Evolutionary conservation across 2,888 invertebrate species (phyloP).

Genomic region (Drosophila birchii): DNA sequence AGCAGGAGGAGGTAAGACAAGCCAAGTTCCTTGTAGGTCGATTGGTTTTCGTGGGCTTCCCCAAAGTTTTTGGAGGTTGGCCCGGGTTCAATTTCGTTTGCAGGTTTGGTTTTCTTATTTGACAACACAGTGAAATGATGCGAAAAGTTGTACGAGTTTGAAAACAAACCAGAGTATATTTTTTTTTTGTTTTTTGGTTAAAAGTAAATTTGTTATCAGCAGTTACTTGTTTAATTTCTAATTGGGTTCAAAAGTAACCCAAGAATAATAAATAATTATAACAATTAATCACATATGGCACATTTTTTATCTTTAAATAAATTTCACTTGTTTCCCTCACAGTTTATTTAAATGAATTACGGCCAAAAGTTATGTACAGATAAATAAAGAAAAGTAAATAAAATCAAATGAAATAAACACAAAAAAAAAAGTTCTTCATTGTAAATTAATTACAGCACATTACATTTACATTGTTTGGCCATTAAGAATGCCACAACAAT

Average conservation of each 20-base stretch:
- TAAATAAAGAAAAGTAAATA: constrained; percentile 11
- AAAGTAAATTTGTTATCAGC: neutral
- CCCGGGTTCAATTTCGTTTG: neutral
- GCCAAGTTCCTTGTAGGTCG: constrained; percentile 32
- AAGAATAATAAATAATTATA: neutral
- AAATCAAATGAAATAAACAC: neutral
- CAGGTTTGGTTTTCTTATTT: constrained; percentile 5
- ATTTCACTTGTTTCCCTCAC: neutral
- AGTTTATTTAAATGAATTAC: constrained; percentile 4
- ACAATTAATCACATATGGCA: neutral
- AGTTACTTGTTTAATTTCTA: neutral
- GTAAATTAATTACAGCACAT: constrained; percentile 49
- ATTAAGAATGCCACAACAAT: constrained; percentile 54
- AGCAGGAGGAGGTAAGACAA: constrained; percentile 16
- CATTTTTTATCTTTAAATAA: neutral
- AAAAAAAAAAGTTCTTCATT: neutral
- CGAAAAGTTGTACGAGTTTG: neutral
- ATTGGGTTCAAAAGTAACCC: neutral
- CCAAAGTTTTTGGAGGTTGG: constrained; percentile 19
- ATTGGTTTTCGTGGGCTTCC: constrained; percentile 13
- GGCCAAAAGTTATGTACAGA: constrained; percentile 3
- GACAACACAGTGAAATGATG: constrained; percentile 5
- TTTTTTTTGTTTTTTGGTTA: neutral
- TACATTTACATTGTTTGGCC: constrained; percentile 20
- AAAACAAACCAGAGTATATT: neutral